These are phyloP conservation scores for Tadarida brasiliensis DNA, from an alignment of 2,797 vertebrate genomes.

Conservation along the genomic window DNA sequence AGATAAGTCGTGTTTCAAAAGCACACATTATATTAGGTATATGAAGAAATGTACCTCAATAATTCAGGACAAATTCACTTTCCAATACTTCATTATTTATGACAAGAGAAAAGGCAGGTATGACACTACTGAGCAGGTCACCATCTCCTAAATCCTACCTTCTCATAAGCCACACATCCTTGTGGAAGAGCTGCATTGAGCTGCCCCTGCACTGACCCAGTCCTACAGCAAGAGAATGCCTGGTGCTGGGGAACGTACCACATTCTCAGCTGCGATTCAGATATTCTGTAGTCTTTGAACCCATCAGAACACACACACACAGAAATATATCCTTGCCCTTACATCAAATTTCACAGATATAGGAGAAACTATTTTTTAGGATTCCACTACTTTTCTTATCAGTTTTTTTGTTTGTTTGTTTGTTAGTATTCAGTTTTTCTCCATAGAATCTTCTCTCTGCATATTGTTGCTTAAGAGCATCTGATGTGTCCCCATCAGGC, in stretches of 20 bases:
- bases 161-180: slow-evolving; percentile 90
- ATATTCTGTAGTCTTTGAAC: slow-evolving; percentile 11
- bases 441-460: neutral
- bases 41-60: slow-evolving; percentile 47
- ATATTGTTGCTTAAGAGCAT: neutral
- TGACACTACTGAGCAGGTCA: slow-evolving; percentile 94
- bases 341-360: neutral
- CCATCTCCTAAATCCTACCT: slow-evolving; percentile 94
- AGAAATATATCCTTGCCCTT: neutral
- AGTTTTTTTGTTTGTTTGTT: neutral
- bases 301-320: slow-evolving; percentile 58
- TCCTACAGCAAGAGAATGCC: slow-evolving; percentile 90
- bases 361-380: neutral
- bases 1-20: neutral
- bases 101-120: slow-evolving; percentile 93
- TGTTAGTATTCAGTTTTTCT: neutral
- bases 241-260: slow-evolving; percentile 88
- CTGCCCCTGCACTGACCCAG: slow-evolving; percentile 89
- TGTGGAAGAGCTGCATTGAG: slow-evolving; percentile 74
- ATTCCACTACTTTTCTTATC: neutral
- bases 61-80: slow-evolving; percentile 82
- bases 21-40: neutral
- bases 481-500: neutral
- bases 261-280: slow-evolving; percentile 88
- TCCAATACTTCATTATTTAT: slow-evolving; percentile 91